phyloP scores from a whole-genome alignment of 2,888 invertebrate genomes.

The Dicycla oo region DNA sequence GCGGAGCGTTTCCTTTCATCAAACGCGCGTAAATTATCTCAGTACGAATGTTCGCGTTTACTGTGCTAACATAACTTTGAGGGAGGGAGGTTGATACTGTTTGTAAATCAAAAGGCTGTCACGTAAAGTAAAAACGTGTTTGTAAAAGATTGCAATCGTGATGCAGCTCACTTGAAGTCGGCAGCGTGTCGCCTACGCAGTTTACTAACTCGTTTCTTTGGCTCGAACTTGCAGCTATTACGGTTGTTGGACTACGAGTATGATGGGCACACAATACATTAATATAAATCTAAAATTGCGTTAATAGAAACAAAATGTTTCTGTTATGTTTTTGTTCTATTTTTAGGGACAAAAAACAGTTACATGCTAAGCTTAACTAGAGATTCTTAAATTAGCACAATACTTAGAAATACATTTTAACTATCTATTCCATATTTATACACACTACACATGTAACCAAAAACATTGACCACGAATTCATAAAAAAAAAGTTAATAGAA shows the following conservation, averaged over 20 bases:
- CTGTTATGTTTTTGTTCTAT: not conserved
- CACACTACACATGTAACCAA: no score
- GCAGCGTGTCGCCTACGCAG: constrained; percentile 50
- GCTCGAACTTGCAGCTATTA: not conserved
- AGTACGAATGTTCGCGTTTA: constrained; percentile 22
- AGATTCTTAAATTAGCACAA: no score
- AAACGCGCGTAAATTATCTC: constrained; percentile 47
- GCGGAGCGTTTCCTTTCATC: constrained; percentile 44
- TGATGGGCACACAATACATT: not conserved
- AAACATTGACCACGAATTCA: no score
- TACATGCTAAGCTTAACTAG: no score
- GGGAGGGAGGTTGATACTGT: constrained; percentile 21
- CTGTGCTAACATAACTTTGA: constrained; percentile 14
- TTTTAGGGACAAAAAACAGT: no score
- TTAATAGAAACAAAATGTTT: not conserved
- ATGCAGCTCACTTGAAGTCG: constrained; percentile 35
- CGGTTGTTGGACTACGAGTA: constrained; percentile 1
- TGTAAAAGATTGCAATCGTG: constrained; percentile 55
- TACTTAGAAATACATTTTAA: no score
- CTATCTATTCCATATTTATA: no score
- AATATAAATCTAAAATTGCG: not conserved
- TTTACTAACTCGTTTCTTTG: constrained; percentile 43
- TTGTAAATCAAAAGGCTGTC: constrained; percentile 44
- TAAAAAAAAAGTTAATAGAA: no score
- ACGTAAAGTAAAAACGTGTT: constrained; percentile 47